phyloP scores from a whole-genome alignment of 1,140 invertebrate species.

The Carposina sasakii region DNA sequence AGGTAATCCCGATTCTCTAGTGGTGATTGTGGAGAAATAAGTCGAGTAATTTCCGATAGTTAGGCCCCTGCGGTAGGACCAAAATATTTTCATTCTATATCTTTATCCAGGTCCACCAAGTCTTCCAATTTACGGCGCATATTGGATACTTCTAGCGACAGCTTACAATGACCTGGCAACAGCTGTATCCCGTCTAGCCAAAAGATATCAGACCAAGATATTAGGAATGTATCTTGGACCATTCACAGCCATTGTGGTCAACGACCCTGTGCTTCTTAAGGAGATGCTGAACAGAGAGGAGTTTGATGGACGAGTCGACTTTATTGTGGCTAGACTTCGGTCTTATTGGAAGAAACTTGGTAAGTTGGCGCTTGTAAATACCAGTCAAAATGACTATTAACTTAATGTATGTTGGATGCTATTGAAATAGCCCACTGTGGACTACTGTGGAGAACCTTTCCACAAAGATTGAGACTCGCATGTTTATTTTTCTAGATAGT shows the following conservation, averaged over 20 bases:
- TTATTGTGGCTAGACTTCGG: conserved; percentile 44
- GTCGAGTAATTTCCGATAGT: not conserved
- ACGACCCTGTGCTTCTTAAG: conserved; percentile 49
- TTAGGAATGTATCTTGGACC: conserved; percentile 54
- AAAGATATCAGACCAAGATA: conserved; percentile 50
- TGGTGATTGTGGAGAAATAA: too few species aligned
- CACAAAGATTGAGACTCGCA: too few species aligned
- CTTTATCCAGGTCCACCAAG: conserved; percentile 46
- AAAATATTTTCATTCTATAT: not conserved
- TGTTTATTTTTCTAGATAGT: too few species aligned
- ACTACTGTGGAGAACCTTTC: too few species aligned
- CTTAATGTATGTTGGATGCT: too few species aligned
- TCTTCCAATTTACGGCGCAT: conserved; percentile 49
- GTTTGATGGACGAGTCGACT: conserved; percentile 55
- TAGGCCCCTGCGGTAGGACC: not conserved
- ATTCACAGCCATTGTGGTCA: conserved; percentile 39
- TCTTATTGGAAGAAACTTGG: conserved; percentile 59
- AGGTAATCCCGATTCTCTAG: too few species aligned
- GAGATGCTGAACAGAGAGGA: conserved; percentile 55
- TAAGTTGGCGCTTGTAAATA: too few species aligned
- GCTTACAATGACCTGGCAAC: conserved; percentile 36
- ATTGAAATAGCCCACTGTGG: too few species aligned
- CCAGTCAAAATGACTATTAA: too few species aligned
- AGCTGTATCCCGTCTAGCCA: conserved; percentile 33
- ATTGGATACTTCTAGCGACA: conserved; percentile 43